Conservation (phyloP, 2,888 invertebrate species). For the Drosophila flavopinicola region DNA sequence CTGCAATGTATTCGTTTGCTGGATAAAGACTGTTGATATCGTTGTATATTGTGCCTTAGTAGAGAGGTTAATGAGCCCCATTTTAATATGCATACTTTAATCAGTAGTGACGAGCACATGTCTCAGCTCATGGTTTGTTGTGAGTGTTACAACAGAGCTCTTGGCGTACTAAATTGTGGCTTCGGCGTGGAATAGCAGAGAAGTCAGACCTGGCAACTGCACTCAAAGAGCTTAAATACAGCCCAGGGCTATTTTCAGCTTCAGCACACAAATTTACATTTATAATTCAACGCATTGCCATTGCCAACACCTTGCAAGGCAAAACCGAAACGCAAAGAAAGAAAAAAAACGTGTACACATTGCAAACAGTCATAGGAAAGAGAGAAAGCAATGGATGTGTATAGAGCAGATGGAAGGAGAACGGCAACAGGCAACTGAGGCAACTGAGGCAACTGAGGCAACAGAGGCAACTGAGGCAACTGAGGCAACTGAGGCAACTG, state of each 20-base stretch:
- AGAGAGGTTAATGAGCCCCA: constrained; percentile 20
- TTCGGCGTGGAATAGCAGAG: background rate
- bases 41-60: background rate
- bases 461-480: too few species aligned
- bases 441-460: too few species aligned
- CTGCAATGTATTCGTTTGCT: background rate
- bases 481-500: too few species aligned
- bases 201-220: constrained; percentile 13
- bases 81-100: constrained; percentile 2
- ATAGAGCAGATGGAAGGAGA: background rate
- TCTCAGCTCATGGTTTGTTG: background rate
- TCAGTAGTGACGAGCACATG: background rate
- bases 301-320: constrained; percentile 32
- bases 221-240: constrained; percentile 43
- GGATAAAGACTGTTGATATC: background rate
- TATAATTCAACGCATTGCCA: constrained; percentile 54
- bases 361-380: too few species aligned
- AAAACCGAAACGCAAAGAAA: constrained; percentile 2
- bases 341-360: constrained; percentile 14
- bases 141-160: background rate
- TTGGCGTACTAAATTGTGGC: constrained; percentile 1
- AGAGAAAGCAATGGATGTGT: background rate
- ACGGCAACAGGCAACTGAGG: too few species aligned
- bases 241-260: constrained; percentile 57
- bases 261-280: constrained; percentile 62